phyloP scores from a whole-genome alignment of 64 coral and sea anemone genomes.

The Montipora cactus region DNA sequence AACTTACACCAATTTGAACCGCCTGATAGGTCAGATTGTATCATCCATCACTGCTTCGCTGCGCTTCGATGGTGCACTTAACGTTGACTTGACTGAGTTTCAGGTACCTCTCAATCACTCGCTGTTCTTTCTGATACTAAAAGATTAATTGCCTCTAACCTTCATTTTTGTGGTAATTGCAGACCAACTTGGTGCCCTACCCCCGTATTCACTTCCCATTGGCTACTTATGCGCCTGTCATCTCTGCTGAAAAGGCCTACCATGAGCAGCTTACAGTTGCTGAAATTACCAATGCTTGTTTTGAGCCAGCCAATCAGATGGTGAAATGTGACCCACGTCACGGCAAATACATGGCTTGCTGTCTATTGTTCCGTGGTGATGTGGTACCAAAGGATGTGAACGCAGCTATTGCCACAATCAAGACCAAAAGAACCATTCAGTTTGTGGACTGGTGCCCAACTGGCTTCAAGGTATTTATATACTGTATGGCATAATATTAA shows the following conservation, averaged over 20 bases:
- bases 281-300: background rate
- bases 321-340: slow-evolving; percentile 10
- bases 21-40: background rate
- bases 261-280: background rate
- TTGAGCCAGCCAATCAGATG: slow-evolving; percentile 10
- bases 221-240: background rate
- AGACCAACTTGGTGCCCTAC: slow-evolving; percentile 1
- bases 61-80: background rate
- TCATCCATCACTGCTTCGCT: background rate
- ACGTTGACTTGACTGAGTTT: slow-evolving; percentile 10
- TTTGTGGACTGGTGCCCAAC: slow-evolving; percentile 13
- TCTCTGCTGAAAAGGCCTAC: slow-evolving; percentile 1
- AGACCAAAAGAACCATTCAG: slow-evolving; percentile 10
- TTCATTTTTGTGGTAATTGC: background rate
- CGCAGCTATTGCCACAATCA: background rate
- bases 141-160: too few species aligned
- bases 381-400: slow-evolving; percentile 7
- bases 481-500: background rate
- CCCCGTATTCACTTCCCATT: slow-evolving; percentile 2
- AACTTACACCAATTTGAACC: background rate
- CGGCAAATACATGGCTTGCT: slow-evolving; percentile 6
- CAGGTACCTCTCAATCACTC: background rate
- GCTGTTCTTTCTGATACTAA: too few species aligned
- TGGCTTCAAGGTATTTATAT: background rate
- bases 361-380: background rate